Conservation (phyloP, 2,888 invertebrate genomes). For the Drosophila setosimentum region DNA sequence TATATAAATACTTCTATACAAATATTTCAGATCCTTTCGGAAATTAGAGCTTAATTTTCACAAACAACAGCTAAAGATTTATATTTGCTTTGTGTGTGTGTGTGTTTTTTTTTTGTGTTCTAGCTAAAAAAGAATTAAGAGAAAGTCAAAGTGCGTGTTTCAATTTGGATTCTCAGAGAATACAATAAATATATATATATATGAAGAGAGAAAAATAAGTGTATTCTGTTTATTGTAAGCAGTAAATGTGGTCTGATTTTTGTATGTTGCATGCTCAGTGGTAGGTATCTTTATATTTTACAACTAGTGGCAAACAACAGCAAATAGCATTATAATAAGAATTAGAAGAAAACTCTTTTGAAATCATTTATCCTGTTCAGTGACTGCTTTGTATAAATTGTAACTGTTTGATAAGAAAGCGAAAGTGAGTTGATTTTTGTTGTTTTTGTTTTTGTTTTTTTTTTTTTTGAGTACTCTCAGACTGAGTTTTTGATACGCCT, state of each 20-base stretch:
- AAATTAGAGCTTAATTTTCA: constrained; percentile 13
- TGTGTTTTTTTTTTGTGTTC: constrained; percentile 19
- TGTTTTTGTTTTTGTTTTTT: not conserved
- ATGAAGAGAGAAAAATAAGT: not conserved
- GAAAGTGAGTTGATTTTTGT: constrained; percentile 21
- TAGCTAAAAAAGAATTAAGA: constrained; percentile 15
- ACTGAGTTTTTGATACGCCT: constrained; percentile 28
- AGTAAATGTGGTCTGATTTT: constrained; percentile 13
- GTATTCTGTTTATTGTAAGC: constrained; percentile 6
- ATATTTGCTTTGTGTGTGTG: constrained; percentile 5
- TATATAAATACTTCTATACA: not conserved
- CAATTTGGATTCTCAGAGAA: constrained; percentile 6
- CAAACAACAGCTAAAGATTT: constrained; percentile 36
- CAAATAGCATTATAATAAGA: constrained; percentile 10
- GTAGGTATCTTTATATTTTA: constrained; percentile 4
- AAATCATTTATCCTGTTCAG: constrained; percentile 42
- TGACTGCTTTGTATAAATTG: constrained; percentile 35
- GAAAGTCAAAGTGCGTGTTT: constrained; percentile 25
- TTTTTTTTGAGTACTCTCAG: constrained; percentile 35
- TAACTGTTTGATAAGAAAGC: constrained; percentile 42
- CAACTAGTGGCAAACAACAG: constrained; percentile 24
- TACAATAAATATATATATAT: not conserved
- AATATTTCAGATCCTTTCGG: not conserved
- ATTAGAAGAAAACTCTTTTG: constrained; percentile 16
- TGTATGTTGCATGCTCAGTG: constrained; percentile 31